Evolutionary conservation across 2,888 invertebrate genomes (phyloP).

Genomic region (Cantharis lateralis): DNA sequence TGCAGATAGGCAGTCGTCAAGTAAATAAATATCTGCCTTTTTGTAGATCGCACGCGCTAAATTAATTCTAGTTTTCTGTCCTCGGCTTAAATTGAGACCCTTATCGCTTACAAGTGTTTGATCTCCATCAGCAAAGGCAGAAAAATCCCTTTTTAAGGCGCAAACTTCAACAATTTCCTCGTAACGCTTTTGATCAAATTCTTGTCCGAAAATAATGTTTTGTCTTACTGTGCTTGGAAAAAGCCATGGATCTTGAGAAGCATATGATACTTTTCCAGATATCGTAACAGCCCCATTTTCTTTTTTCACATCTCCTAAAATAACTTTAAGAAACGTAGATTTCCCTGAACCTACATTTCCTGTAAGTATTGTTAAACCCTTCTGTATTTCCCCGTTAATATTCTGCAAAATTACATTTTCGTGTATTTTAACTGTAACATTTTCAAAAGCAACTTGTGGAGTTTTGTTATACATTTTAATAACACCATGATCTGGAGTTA

Average conservation of each 20-base stretch:
- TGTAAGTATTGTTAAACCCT: slow-evolving; percentile 60
- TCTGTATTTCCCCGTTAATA: slow-evolving; percentile 53
- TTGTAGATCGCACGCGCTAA: slow-evolving; percentile 49
- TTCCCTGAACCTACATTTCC: slow-evolving; percentile 72
- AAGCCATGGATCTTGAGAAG: slow-evolving; percentile 68
- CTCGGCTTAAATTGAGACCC: slow-evolving; percentile 79
- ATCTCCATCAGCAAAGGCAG: slow-evolving; percentile 73
- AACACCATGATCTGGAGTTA: not conserved
- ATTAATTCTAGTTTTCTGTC: slow-evolving; percentile 80
- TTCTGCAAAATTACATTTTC: slow-evolving; percentile 52
- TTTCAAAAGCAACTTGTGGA: not conserved
- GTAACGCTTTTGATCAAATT: slow-evolving; percentile 62
- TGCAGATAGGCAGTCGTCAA: not conserved
- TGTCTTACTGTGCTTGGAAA: slow-evolving; percentile 67
- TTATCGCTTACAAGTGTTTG: slow-evolving; percentile 78
- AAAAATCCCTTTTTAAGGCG: slow-evolving; percentile 53
- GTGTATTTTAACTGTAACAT: not conserved
- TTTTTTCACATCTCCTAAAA: slow-evolving; percentile 53
- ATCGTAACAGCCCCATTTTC: slow-evolving; percentile 53
- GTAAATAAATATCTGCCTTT: not conserved
- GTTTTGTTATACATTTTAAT: not conserved
- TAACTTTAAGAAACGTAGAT: slow-evolving; percentile 53
- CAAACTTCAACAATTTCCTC: slow-evolving; percentile 66
- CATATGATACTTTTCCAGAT: slow-evolving; percentile 61
- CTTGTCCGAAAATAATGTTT: slow-evolving; percentile 55